These are phyloP conservation scores for Ceratina japonica DNA, from an alignment of 1,140 invertebrate genomes.

Conservation along the genomic window DNA sequence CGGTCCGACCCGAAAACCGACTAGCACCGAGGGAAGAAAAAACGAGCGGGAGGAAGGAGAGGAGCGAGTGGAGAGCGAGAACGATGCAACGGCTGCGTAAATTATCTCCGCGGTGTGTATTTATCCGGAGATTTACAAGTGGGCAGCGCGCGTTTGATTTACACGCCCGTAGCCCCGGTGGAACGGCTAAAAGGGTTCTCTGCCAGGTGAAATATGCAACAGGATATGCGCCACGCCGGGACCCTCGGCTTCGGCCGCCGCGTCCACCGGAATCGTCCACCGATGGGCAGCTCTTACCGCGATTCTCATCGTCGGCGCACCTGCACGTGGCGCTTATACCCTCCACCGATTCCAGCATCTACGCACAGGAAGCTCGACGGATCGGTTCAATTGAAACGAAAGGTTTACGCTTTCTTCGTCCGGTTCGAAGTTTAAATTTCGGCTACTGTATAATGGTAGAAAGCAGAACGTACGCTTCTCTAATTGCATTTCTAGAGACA, in stretches of 20 bases:
- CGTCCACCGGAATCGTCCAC: conserved; percentile 60
- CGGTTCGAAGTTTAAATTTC: no score
- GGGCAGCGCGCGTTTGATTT: conserved; percentile 76
- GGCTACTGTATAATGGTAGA: no score
- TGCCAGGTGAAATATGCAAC: conserved; percentile 75
- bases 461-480: no score
- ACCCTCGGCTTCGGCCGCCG: conserved; percentile 21
- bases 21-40: conserved; percentile 4
- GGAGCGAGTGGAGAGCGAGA: neutral
- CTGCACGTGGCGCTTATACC: conserved; percentile 20
- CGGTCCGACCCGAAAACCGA: conserved; percentile 58
- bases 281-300: conserved; percentile 17
- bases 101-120: conserved; percentile 77
- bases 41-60: neutral
- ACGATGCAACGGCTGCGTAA: conserved; percentile 74
- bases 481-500: no score
- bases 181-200: conserved; percentile 71
- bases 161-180: conserved; percentile 68
- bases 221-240: conserved; percentile 67
- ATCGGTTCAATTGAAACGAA: no score
- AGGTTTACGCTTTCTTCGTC: no score
- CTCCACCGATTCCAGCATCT: neutral
- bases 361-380: no score
- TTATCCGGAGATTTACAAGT: conserved; percentile 78
- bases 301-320: neutral